Conservation (phyloP, 2,113 vertebrate species). For the Pangasianodon hypophthalmus region DNA sequence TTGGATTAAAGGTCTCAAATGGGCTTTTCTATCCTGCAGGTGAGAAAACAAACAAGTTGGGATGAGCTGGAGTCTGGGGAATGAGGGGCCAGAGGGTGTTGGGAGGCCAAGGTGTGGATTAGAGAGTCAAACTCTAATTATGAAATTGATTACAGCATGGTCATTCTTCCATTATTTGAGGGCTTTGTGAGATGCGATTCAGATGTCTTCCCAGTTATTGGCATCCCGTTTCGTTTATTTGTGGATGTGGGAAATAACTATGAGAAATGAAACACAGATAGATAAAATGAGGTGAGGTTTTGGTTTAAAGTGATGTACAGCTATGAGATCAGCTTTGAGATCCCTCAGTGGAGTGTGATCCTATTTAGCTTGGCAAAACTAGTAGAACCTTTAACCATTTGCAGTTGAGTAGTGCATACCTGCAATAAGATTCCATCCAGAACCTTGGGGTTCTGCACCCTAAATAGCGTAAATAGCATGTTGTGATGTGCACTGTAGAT, state of each 20-base stretch:
- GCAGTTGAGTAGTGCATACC: neutral
- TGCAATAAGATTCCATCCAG: neutral
- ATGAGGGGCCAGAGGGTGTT: neutral
- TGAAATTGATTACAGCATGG: neutral
- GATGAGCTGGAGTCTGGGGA: slow-evolving; percentile 27
- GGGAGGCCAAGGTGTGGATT: neutral
- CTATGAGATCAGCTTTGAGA: neutral
- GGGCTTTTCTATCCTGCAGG: slow-evolving; percentile 17
- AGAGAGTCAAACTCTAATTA: slow-evolving; percentile 7
- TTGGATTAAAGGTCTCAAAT: slow-evolving; percentile 20
- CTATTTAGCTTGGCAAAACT: neutral
- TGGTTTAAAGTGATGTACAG: neutral
- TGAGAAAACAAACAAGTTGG: slow-evolving; percentile 47
- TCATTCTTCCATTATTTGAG: neutral
- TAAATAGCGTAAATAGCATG: neutral
- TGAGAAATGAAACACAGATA: neutral
- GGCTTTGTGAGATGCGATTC: neutral
- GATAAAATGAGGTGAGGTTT: neutral
- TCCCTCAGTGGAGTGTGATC: neutral
- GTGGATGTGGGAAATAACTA: neutral
- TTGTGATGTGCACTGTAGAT: neutral
- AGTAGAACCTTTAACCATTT: neutral
- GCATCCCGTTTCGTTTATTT: neutral
- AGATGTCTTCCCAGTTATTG: neutral
- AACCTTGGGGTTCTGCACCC: neutral